Base-by-base conservation (phyloP, 2,113 vertebrate species). In the Oryctolagus cuniculus region DNA sequence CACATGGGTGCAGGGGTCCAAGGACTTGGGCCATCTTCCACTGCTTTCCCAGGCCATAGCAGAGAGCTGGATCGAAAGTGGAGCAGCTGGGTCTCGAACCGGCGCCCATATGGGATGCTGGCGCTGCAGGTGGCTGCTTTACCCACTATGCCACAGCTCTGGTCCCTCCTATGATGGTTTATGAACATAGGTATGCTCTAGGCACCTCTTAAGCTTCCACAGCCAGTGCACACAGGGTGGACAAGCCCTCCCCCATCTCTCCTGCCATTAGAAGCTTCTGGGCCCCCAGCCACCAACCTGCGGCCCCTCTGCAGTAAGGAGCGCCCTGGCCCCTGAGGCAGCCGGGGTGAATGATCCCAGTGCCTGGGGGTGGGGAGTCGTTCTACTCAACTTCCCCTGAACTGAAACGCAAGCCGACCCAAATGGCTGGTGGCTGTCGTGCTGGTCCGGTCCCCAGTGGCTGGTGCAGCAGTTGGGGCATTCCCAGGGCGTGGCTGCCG, bases 301-400 rank as follows among this genome's bases (percentile, higher is more conserved):
- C 0, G 10, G 7, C 5, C 17, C 9, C 5, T 3, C 0, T 25
- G 69, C 8, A 3, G 3, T 9, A 19, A 27, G 2, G 51, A 25
- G 3, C 0, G 0, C 29, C 12, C 17, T 12, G 5, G 1, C 29
- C 11, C 3, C 0, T 0, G 3, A 31, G 66, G 29, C 36, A 22
- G 27, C 34, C 1, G 0, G 36, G 44, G 44, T 44, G 44, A 44
- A 44, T 44, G 44, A 44, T 6, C 44, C 44, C 44, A 44, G 64
- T 6, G 29, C 29, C 29, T 36, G 8, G 27, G 44, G 72, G 22
- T 17, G 69, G n/a, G 38, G 11, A 16, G 5, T 25, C 25, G 2
- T 10, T 0, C 11, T 4, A 19, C 1, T 15, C 15, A 1, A 10
- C 25, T 75, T 19, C 6, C 3, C 5, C 3, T 6, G 63, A 36